Base-by-base conservation (phyloP, 2,888 invertebrate species). In the Phaedon cochleariae region DNA sequence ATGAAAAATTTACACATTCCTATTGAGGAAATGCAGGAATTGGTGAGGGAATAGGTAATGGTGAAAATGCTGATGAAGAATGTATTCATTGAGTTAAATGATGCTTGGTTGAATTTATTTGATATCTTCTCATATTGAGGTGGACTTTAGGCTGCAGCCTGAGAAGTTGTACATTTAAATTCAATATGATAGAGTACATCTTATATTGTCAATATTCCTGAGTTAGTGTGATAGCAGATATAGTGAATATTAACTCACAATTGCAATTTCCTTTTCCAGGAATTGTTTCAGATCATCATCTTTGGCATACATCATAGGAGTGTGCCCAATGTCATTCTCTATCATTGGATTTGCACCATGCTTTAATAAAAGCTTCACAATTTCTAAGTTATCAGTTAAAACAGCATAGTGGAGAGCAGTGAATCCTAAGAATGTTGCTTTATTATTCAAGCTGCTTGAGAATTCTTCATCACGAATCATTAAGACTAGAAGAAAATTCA, bases 361-460 rank as follows among this genome's bases (percentile, higher is more conserved):
- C 65, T 90, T 88, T 10, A 96, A 83, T 58, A 96, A 85, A 41
- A 88, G 83, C 76, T 87, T 84, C 5, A 92, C 89, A 37, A 89
- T 86, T 20, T 86, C 85, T 2, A 85, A 77, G 71, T 91, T 89
- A 84, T 95, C 91, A 1, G 89, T 87, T 49, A 96, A 85, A 57
- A 91, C 93, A 9, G 96, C 95, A 85, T 96, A 96, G 83, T 96
- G 96, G 70, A 96, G 85, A 54, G 95, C 90, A 61, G 96, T 95
- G 84, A 94, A 95, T 31, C 94, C 95, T 71, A 90, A 86, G 83
- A 94, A 96, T 7, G 90, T 91, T 0, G 92, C 92, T 75, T 89
- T 87, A 74, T 87, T 89, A 78, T 90, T 90, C 81, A 92, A 86
- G 48, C 87, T 83, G 74, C 88, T 87, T 74, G 90, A 90, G 84